Evolutionary conservation across 2,888 invertebrate species (phyloP), one percentile per base, ranked within the genome.

Genomic region (Drosophila ustulata): DNA sequence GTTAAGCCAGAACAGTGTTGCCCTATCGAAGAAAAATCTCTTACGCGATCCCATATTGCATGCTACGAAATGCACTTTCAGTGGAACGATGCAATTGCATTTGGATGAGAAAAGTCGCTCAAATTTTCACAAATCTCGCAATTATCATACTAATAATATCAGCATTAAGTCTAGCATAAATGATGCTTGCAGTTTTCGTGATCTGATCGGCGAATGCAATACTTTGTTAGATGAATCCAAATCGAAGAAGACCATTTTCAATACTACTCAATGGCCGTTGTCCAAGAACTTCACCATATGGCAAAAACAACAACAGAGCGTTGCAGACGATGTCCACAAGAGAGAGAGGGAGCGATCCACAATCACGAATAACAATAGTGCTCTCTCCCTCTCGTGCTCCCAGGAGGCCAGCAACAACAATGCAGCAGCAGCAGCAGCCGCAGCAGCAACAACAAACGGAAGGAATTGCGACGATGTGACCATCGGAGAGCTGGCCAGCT

Each of bases 401-500:
- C 96, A 96, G 84, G 96, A 98, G 91, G 96, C 96, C 4, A 93
- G 94, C 91, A 94, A 93, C 77, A 90, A 94, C 13, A 18, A 18
- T 18, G 61, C 4, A n/a, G 11, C 5, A n/a, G 9, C 77, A 39
- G 18, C n/a, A 0, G 18, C 18, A 18, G 18, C 18, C 18, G 61
- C 4, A n/a, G n/a, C 5, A n/a, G 11, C 77, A 39, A 55, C 76
- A 6, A 28, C 80, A 5, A 67, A 51, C 18, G 9, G 82, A 4
- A 71, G 72, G 52, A 69, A 56, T 73, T 55, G 71, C 67, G 77
- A 67, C 65, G 98, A 98, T 93, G 95, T 97, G 56, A 97, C 97
- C 50, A 98, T 98, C 86, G 97, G 98, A 92, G 98, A 98, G 93
- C 93, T 98, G 86, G 98, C 98, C 71, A 96, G 97, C 92, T 98